Conservation (phyloP, 2,888 invertebrate species). For the Nipponacmea schrenckii region DNA sequence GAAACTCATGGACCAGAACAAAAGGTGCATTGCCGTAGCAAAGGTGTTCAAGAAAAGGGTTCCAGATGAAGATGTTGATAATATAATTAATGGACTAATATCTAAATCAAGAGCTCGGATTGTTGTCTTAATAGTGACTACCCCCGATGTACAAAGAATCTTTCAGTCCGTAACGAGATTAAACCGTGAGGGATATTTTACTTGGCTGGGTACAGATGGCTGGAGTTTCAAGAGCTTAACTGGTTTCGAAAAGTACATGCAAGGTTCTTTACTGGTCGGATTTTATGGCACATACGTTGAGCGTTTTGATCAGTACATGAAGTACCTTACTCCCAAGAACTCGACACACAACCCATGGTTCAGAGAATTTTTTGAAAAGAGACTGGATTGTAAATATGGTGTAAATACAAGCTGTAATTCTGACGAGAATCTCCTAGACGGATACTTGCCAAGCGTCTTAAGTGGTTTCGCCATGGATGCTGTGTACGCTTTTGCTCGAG, state of each 20-base stretch:
- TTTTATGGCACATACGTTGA: constrained; percentile 24
- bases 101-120: constrained; percentile 14
- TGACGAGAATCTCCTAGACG: not conserved
- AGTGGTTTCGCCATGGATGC: constrained; percentile 33
- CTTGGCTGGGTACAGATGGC: constrained; percentile 42
- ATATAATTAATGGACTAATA: constrained; percentile 16
- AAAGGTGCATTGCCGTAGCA: constrained; percentile 25
- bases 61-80: constrained; percentile 20
- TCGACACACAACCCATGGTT: constrained; percentile 20
- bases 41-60: constrained; percentile 12
- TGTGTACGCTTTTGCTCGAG: constrained; percentile 36
- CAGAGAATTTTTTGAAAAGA: constrained; percentile 7
- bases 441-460: constrained; percentile 29
- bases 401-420: not conserved
- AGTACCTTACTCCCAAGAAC: not conserved
- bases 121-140: constrained; percentile 25
- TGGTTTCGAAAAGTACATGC: constrained; percentile 28
- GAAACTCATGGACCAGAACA: not conserved
- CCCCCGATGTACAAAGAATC: constrained; percentile 23
- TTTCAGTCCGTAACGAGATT: constrained; percentile 23
- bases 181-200: constrained; percentile 27
- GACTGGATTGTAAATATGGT: constrained; percentile 1
- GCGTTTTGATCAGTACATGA: constrained; percentile 15
- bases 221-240: constrained; percentile 36
- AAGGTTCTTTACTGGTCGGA: constrained; percentile 34